Conservation (phyloP, 2,888 invertebrate species). For the Belgica antarctica region DNA sequence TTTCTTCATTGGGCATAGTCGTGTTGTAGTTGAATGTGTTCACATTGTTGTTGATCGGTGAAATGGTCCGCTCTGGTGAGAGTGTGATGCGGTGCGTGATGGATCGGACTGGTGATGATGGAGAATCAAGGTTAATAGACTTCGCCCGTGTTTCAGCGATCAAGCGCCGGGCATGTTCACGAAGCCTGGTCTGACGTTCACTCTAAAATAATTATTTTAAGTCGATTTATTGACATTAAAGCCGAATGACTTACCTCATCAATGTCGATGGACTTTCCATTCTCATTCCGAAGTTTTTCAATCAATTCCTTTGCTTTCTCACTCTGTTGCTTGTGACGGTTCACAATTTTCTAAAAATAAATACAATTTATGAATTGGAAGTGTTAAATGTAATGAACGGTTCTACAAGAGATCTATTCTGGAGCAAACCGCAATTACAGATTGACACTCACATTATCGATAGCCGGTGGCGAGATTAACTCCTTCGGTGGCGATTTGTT, state of each 20-base stretch:
- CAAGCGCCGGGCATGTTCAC: slow-evolving; percentile 83
- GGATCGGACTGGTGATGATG: slow-evolving; percentile 52
- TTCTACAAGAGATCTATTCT: too few species aligned
- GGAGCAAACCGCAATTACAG: too few species aligned
- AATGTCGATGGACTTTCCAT: slow-evolving; percentile 47
- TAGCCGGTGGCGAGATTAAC: slow-evolving; percentile 39
- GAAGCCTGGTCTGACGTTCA: slow-evolving; percentile 79
- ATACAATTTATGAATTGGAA: too few species aligned
- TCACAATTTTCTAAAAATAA: slow-evolving; percentile 53
- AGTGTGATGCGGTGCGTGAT: slow-evolving; percentile 51
- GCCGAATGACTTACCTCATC: slow-evolving; percentile 33
- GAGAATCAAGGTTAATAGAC: slow-evolving; percentile 50
- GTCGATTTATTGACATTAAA: not conserved
- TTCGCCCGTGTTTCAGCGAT: slow-evolving; percentile 78
- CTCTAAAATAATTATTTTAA: slow-evolving; percentile 57
- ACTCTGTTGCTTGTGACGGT: slow-evolving; percentile 56
- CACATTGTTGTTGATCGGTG: slow-evolving; percentile 51
- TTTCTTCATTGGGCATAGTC: slow-evolving; percentile 40
- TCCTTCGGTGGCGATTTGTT: slow-evolving; percentile 30
- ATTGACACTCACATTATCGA: slow-evolving; percentile 42
- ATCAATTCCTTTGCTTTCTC: slow-evolving; percentile 56
- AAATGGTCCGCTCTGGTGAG: slow-evolving; percentile 54
- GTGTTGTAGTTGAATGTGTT: slow-evolving; percentile 46
- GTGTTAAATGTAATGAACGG: too few species aligned
- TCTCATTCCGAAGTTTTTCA: slow-evolving; percentile 54